Percentiles rank a stretch among this genome's conserved stretches.
These are phyloP conservation scores for Drosophila longiperda DNA, from an alignment of 2,888 invertebrate genomes.

Conservation along the genomic window DNA sequence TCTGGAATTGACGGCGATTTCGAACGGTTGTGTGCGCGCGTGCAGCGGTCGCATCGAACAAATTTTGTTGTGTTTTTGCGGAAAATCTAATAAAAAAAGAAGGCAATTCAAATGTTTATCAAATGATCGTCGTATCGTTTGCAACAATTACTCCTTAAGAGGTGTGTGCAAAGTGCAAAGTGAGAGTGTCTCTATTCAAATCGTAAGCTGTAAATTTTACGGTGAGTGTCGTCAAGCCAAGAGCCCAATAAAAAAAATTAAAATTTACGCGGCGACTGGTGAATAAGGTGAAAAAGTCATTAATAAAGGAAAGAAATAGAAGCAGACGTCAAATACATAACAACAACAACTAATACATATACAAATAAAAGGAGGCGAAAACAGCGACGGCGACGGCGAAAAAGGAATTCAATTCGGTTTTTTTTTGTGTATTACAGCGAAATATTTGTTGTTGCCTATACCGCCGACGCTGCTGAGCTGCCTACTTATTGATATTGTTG, in stretches of 20 bases:
- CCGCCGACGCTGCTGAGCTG: slow-evolving; percentile 34
- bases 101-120: slow-evolving; percentile 61
- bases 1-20: slow-evolving; percentile 63
- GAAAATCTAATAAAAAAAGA: slow-evolving; percentile 70
- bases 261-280: slow-evolving; percentile 61
- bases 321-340: slow-evolving; percentile 51
- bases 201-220: slow-evolving; percentile 60
- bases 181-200: slow-evolving; percentile 43
- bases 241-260: slow-evolving; percentile 19
- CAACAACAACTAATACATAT: slow-evolving; percentile 47
- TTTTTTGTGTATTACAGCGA: slow-evolving; percentile 71
- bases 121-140: slow-evolving; percentile 64
- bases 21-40: slow-evolving; percentile 53
- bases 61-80: slow-evolving; percentile 71
- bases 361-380: slow-evolving; percentile 56
- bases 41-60: slow-evolving; percentile 42
- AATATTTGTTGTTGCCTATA: slow-evolving; percentile 60
- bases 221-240: slow-evolving; percentile 60
- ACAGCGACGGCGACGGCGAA: slow-evolving; percentile 51
- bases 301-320: slow-evolving; percentile 63
- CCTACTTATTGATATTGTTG: slow-evolving; percentile 43
- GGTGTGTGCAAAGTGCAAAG: slow-evolving; percentile 53
- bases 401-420: slow-evolving; percentile 63
- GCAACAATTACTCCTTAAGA: slow-evolving; percentile 71
- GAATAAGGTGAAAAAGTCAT: slow-evolving; percentile 76